Evolutionary conservation across 92 coral and sea anemone genomes (phyloP), one percentile per base, ranked within the genome.

Genomic region (Metridium senile): DNA sequence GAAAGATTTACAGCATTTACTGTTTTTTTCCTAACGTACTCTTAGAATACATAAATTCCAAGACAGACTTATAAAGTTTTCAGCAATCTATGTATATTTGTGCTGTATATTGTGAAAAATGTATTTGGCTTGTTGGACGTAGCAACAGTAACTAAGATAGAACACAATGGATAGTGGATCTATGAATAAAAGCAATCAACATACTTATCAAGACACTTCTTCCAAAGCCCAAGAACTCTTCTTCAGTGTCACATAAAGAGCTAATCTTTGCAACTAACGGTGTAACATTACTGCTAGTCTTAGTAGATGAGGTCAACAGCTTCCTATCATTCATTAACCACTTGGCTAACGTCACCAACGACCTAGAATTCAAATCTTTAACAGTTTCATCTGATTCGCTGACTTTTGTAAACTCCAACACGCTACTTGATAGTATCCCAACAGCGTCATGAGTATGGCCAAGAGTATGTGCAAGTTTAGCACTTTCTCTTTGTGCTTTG

Each of bases 321-420:
- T 95, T 95, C 51, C 93, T 86, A 68, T 95, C 99, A 62, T 81
- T 77, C 35, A 92, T 77, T 25, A 92, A 57, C 99, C 99, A 95
- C 51, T 93, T 95, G 29, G 97, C 70, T 34, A 95, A 81, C 7
- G 95, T 89, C 27, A 93, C 83, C 28, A 95, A 81, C 1, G 99
- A 92, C 49, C 88, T 87, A 26, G 97, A 87, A 64, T 93, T 89
- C 25, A 92, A 79, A 0, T 74, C 81, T 21, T 81, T 80, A 28
- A 87, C 82, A 67, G 68, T 75, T 34, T 75, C 73, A 74, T 83
- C 89, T 53, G 72, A 72, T 67, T 92, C 93, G 23, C 87, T 88
- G 39, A 77, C 77, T 74, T 89, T 70, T 52, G 88, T 72, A 58
- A 85, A 93, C 54, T 93, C 93, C 30, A 84, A 39, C 21, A 95